Base-by-base conservation (phyloP, 2,888 invertebrate species). In the Caenorhabditis becei region DNA sequence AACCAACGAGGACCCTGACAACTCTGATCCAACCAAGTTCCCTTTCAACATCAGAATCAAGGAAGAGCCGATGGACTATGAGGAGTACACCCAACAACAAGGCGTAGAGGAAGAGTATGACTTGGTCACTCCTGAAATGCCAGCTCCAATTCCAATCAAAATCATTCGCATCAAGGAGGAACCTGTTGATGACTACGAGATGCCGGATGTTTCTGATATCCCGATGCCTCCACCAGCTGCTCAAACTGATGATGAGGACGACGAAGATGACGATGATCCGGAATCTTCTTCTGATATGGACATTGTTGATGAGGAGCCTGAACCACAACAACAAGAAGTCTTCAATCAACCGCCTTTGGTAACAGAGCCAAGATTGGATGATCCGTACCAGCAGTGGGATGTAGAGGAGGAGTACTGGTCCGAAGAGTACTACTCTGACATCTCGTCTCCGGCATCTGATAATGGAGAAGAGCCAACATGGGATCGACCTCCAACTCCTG, bases 61-160 rank as follows among this genome's bases (percentile, higher is more conserved):
- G n/a, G 24, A 26, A 35, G 70, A 71, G 14, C 70, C 70, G 14
- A 71, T 71, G 61, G 70, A 71, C 20, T 61, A 62, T 8, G 70
- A 62, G 20, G 70, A 71, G 18, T 62, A 53, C 28, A 41, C 14
- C 8, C 41, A 41, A 3, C 4, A 44, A 28, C 14, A 10, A 14
- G 41, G 14, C 5, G 41, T 10, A 14, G 41, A 41, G 18, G 65
- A 65, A 20, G 65, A 65, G 5, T 32, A 65, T 11, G 32, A 51
- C 4, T 18, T 18, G 16, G 28, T 20, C 10, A 53, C 26, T 53
- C 24, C 49, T 1, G 28, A 47, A 20, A 28, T 37, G 23, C 63
- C 49, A 28, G 47, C 63, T 47, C 41, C n/a, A 23, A 32, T 35
- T 23, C 32, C 24, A 1, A 61, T 41, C 16, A 41, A 14, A 41